Evolutionary conservation across 1,140 invertebrate species (phyloP), one percentile per base, ranked within the genome.

Genomic region (Proales similis): DNA sequence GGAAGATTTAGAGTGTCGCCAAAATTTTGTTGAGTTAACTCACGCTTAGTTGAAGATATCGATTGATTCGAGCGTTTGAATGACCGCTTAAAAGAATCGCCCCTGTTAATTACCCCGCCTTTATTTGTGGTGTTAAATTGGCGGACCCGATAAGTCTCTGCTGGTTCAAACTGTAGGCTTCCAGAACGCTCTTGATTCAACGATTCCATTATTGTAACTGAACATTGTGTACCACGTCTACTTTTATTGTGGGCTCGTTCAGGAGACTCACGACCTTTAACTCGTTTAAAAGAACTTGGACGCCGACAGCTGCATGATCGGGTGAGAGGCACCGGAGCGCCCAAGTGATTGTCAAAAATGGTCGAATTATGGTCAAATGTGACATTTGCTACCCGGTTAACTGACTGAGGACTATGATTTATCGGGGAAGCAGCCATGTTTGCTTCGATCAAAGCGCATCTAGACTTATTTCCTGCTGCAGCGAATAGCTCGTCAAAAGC

Each of bases 61-160:
- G 51, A 57, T 57, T 57, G 51, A n/a, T 38, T 57, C 17, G 42
- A 46, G 14, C 42, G 39, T 20, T 61, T 61, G 27, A 61, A 61
- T 46, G 57, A 61, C 14, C 57, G 39, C 14, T 61, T 61, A 42
- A 61, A 61, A 19, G 57, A 61, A 46, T 61, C 57, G 14, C 57
- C 39, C 17, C 57, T 29, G 17, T 45, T 45, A 24, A 45, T 61
- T 2, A 61, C 57, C 17, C 29, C 45, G 1, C 57, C 57, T 46
- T 61, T 61, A 11, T 6, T 45, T 19, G 57, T 61, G 12, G 39
- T 45, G 26, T 45, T 11, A 61, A 61, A 61, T 46, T 61, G 57
- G n/a, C 57, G 32, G 3, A 61, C 42, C 14, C 57, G 26, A 46
- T 61, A 61, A 1, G 38, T 32, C 22, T 61, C 57, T 24, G 14